phyloP scores from a whole-genome alignment of 1,140 invertebrate genomes.

The Heliconius congener region DNA sequence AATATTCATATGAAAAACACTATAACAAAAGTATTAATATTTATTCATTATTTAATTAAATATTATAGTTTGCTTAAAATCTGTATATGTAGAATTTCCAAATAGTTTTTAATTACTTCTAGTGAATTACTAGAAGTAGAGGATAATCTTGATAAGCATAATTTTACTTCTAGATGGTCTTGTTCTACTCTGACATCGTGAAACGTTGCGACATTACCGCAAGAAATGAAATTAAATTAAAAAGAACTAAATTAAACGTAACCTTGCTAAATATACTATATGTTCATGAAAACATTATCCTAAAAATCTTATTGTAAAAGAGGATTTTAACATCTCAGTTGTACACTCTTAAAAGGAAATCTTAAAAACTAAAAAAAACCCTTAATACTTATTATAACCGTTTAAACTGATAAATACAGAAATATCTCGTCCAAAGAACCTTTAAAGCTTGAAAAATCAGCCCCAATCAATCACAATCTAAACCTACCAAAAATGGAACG shows the following conservation, averaged over 20 bases:
- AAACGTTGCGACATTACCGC: background rate
- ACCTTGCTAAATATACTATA: background rate
- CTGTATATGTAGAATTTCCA: background rate
- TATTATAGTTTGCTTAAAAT: background rate
- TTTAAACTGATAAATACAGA: background rate
- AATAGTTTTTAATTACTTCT: background rate
- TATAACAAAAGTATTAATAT: background rate
- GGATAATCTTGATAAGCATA: background rate
- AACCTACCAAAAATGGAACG: background rate
- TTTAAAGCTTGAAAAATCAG: background rate
- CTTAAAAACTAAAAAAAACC: background rate
- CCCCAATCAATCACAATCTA: background rate
- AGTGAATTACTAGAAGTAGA: background rate
- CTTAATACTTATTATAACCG: background rate
- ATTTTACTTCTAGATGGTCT: background rate
- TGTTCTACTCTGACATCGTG: background rate
- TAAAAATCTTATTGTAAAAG: background rate
- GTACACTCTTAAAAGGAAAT: background rate
- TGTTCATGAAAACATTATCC: background rate
- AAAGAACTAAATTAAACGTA: background rate
- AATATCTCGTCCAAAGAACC: background rate
- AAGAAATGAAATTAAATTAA: background rate
- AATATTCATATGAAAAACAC: slow-evolving; percentile 25
- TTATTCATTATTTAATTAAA: background rate
- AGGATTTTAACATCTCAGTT: background rate